Percentiles rank a stretch among this genome's conserved stretches.
Conservation (phyloP, 2,113 vertebrate genomes). For the Coptodon rendalli region DNA sequence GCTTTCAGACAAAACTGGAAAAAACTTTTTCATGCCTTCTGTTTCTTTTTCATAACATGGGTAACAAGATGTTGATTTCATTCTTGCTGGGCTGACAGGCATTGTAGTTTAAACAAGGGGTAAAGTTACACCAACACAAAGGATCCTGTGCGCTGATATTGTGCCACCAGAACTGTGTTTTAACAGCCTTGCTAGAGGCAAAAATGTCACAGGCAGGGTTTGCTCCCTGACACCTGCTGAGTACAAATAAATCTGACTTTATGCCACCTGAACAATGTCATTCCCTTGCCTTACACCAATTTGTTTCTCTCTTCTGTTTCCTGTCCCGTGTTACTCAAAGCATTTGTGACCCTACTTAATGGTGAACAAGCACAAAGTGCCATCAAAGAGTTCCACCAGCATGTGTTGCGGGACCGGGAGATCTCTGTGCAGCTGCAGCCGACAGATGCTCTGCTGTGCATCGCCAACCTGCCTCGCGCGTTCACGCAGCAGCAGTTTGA, state of each 20-base stretch:
- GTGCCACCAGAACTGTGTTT: not conserved
- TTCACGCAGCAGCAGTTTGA: conserved; percentile 89
- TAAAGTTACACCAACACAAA: not conserved
- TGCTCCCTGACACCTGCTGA: not conserved
- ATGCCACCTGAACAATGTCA: not conserved
- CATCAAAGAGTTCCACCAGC: conserved; percentile 81
- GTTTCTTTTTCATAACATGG: not conserved
- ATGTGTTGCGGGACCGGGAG: conserved; percentile 80
- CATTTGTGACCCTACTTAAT: conserved; percentile 86
- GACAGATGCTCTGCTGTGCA: conserved; percentile 84
- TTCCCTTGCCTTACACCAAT: not conserved
- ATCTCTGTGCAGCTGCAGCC: conserved; percentile 90
- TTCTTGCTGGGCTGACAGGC: not conserved
- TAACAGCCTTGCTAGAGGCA: not conserved
- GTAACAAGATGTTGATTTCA: not conserved
- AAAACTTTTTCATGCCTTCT: not conserved
- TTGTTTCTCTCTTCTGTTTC: not conserved
- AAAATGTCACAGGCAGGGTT: not conserved
- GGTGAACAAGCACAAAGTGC: conserved; percentile 88
- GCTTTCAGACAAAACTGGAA: not conserved
- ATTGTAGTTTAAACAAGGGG: not conserved
- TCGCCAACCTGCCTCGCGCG: conserved; percentile 84
- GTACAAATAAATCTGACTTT: not conserved
- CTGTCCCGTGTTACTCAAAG: conserved; percentile 37
- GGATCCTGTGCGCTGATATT: not conserved